Evolutionary conservation across 2,113 vertebrate species (phyloP).

Genomic region (Callorhinus ursinus): DNA sequence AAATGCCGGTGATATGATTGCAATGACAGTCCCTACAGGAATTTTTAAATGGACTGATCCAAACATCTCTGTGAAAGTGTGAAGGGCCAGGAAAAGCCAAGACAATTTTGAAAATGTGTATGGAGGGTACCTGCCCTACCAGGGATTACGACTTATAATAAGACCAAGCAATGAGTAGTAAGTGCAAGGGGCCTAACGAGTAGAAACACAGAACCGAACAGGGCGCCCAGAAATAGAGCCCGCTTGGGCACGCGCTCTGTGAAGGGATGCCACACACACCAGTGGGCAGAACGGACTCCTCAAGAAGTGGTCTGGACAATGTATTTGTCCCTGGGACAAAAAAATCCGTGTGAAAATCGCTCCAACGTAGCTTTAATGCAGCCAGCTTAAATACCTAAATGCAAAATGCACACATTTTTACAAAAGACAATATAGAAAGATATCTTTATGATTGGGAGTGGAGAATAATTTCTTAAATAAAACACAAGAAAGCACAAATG

Average conservation of each 20-base stretch:
- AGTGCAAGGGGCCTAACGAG: not conserved
- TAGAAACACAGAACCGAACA: not conserved
- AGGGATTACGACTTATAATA: not conserved
- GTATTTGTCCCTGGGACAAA: not conserved
- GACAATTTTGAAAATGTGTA: not conserved
- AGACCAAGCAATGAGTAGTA: not conserved
- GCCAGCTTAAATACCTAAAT: not conserved
- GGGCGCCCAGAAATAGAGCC: not conserved
- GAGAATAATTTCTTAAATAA: slow-evolving; percentile 21
- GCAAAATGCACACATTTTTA: not conserved
- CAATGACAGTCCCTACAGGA: not conserved
- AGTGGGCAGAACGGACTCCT: not conserved
- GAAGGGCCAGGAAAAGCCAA: not conserved
- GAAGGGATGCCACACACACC: not conserved
- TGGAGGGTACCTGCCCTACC: not conserved
- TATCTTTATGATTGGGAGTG: not conserved
- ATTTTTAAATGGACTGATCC: not conserved
- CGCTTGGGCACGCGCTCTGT: not conserved
- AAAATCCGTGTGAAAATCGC: not conserved
- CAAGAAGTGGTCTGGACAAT: not conserved
- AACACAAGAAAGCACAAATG: slow-evolving; percentile 19
- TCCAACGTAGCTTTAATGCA: not conserved
- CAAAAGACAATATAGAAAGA: not conserved
- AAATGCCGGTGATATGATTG: not conserved
- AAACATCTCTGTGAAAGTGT: not conserved